Percentiles rank a stretch among this genome's conserved stretches.
phyloP scores from a whole-genome alignment of 2,888 invertebrate genomes.

The Diplolepis rosae region DNA sequence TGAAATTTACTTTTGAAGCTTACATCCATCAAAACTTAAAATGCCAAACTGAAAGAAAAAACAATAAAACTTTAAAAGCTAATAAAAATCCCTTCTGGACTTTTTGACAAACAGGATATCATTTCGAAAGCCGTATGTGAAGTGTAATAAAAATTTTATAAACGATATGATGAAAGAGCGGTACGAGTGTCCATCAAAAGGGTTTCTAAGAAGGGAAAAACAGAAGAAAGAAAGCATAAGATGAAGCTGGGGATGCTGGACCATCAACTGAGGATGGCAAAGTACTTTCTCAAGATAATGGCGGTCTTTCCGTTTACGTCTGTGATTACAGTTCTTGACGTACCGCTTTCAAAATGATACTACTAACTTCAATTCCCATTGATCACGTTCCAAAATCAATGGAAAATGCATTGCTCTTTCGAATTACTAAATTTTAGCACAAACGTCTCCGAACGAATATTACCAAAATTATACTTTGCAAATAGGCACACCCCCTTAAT shows the following conservation, averaged over 20 bases:
- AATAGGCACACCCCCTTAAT: too few relatives aligned
- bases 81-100: too few relatives aligned
- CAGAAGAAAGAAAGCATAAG: background rate
- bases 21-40: too few relatives aligned
- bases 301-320: background rate
- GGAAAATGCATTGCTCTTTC: background rate
- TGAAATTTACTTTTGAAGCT: too few relatives aligned
- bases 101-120: too few relatives aligned
- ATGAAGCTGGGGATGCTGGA: background rate
- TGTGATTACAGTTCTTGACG: background rate
- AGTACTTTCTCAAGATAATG: slow-evolving; percentile 16
- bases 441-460: background rate
- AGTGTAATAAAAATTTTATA: too few relatives aligned
- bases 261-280: background rate
- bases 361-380: slow-evolving; percentile 4
- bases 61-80: too few relatives aligned
- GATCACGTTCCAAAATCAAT: background rate
- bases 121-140: too few relatives aligned
- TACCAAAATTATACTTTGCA: too few relatives aligned
- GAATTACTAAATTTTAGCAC: background rate
- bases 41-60: too few relatives aligned
- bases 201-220: background rate
- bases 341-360: slow-evolving; percentile 1
- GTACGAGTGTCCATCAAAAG: too few relatives aligned
- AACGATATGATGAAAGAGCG: background rate